A percentile compares a stretch with the other conserved stretches of the same genome.
These are phyloP conservation scores for Zygothrica quintamaculata DNA, from an alignment of 2,888 invertebrate species.

Conservation along the genomic window DNA sequence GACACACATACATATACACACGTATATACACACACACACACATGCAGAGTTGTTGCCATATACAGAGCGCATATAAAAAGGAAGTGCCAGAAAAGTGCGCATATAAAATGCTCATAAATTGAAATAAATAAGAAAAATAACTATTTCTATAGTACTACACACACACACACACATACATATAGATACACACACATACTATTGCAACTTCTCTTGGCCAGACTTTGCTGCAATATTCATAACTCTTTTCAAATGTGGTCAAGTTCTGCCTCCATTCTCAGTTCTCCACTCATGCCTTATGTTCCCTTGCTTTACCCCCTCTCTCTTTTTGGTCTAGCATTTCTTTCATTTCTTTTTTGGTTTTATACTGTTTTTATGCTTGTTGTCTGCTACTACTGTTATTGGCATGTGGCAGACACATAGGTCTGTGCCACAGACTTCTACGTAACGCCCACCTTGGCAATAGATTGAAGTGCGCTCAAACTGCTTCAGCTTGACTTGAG, in stretches of 20 bases:
- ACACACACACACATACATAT: constrained; percentile 23
- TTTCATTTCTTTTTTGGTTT: not conserved
- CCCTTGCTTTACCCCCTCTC: not conserved
- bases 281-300: constrained; percentile 5
- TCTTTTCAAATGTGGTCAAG: constrained; percentile 80
- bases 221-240: constrained; percentile 76
- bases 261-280: constrained; percentile 30
- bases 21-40: too few species aligned
- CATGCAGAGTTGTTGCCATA: too few species aligned
- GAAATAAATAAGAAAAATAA: constrained; percentile 79
- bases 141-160: constrained; percentile 62
- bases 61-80: too few species aligned
- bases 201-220: constrained; percentile 35
- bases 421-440: not conserved
- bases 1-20: not conserved
- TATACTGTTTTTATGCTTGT: constrained; percentile 14
- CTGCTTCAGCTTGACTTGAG: constrained; percentile 36
- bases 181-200: constrained; percentile 23
- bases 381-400: constrained; percentile 37
- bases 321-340: not conserved
- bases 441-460: constrained; percentile 42
- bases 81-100: constrained; percentile 63
- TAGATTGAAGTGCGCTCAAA: constrained; percentile 48
- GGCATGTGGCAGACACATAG: constrained; percentile 46
- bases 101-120: constrained; percentile 77